Evolutionary conservation across 2,797 vertebrate species (phyloP).

Genomic region (Bovichtus variegatus): DNA sequence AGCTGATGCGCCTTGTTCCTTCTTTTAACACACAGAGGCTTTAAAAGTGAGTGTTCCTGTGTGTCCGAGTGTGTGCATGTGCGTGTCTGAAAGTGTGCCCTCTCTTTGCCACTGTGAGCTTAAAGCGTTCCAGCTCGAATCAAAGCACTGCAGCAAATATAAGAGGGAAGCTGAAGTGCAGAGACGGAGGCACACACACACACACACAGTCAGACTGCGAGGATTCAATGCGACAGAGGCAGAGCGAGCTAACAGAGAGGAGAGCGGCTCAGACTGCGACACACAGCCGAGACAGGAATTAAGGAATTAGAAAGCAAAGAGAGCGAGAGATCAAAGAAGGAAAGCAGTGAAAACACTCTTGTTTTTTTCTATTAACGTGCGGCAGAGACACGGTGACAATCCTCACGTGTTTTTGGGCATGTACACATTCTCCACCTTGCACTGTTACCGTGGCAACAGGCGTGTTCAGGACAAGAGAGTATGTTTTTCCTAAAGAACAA

Average conservation of each 20-base stretch:
- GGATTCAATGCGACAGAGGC: conserved; percentile 67
- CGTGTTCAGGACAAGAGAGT: conserved; percentile 37
- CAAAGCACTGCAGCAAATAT: conserved; percentile 71
- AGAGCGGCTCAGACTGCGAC: conserved; percentile 54
- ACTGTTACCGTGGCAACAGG: conserved; percentile 70
- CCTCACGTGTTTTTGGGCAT: conserved; percentile 43
- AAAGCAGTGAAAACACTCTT: conserved; percentile 8
- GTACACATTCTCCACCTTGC: conserved; percentile 35
- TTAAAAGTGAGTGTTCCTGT: conserved; percentile 24
- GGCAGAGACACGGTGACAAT: conserved; percentile 31
- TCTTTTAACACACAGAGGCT: conserved; percentile 14
- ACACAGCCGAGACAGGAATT: conserved; percentile 49
- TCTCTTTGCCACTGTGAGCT: conserved; percentile 51
- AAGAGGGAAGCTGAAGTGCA: conserved; percentile 59
- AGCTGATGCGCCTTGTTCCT: conserved; percentile 13
- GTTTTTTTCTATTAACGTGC: conserved; percentile 29
- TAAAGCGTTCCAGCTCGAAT: conserved; percentile 51
- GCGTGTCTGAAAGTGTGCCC: conserved; percentile 44
- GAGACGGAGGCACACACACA: conserved; percentile 33
- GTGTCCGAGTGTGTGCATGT: background rate
- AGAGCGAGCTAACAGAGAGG: conserved; percentile 40
- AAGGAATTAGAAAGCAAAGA: conserved; percentile 54
- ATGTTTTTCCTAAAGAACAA: conserved; percentile 24
- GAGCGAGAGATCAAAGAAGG: conserved; percentile 42
- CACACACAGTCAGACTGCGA: conserved; percentile 38